Conservation (phyloP, 2,888 invertebrate genomes). For the Biston stratarius region DNA sequence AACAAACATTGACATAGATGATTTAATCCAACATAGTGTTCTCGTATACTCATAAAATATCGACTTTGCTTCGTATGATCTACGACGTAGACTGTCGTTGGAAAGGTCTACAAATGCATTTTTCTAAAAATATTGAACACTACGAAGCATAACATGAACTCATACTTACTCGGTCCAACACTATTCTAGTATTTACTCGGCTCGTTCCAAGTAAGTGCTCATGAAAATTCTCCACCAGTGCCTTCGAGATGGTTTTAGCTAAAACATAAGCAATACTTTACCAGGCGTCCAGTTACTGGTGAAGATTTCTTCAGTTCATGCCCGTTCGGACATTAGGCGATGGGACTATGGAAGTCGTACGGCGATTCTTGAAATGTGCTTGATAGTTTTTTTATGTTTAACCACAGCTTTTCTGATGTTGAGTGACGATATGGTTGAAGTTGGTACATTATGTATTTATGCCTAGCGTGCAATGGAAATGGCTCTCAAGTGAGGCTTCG, state of each 20-base stretch:
- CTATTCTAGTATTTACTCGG: conserved; percentile 53
- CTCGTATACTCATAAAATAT: too few species aligned
- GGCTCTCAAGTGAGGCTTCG: too few species aligned
- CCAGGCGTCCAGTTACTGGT: conserved; percentile 52
- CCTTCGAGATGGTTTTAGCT: conserved; percentile 52
- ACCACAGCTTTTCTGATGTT: too few species aligned
- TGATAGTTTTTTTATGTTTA: too few species aligned
- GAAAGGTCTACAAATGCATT: background rate
- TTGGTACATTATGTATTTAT: too few species aligned
- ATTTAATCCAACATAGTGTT: too few species aligned
- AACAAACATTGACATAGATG: too few species aligned
- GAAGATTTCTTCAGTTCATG: conserved; percentile 18
- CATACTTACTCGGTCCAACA: conserved; percentile 11
- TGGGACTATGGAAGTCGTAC: background rate
- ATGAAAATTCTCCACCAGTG: conserved; percentile 60
- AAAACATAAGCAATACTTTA: conserved; percentile 58
- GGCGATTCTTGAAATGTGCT: too few species aligned
- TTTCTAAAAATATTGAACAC: background rate
- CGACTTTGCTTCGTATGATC: background rate
- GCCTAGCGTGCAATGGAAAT: too few species aligned
- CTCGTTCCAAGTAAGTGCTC: conserved; percentile 62
- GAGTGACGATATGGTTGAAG: too few species aligned
- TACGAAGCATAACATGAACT: background rate
- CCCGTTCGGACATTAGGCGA: background rate
- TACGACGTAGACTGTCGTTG: background rate